phyloP scores from a whole-genome alignment of 2,797 vertebrate species.

The Myripristis jacobus region DNA sequence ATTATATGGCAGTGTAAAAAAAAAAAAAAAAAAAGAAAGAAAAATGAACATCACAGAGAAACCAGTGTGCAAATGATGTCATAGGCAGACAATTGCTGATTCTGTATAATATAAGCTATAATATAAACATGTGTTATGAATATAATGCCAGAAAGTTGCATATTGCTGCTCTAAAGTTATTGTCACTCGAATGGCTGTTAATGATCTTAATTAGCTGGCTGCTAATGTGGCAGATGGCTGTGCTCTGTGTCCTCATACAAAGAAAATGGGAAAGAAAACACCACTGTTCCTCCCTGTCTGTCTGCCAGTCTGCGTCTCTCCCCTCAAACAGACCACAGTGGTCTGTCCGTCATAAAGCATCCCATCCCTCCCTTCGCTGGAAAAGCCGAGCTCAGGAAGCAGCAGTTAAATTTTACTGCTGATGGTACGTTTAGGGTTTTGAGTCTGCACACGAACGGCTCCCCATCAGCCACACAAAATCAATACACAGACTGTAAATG shows the following conservation, averaged over 20 bases:
- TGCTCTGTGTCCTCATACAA: background rate
- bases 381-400: slow-evolving; percentile 70
- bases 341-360: slow-evolving; percentile 76
- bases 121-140: too few relatives aligned
- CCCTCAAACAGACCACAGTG: slow-evolving; percentile 35
- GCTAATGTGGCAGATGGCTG: background rate
- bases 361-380: slow-evolving; percentile 36
- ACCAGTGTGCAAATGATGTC: too few relatives aligned
- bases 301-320: slow-evolving; percentile 31
- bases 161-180: too few relatives aligned
- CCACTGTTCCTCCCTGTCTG: slow-evolving; percentile 38
- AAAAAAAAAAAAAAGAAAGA: too few relatives aligned
- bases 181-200: too few relatives aligned
- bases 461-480: slow-evolving; percentile 83
- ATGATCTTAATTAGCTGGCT: too few relatives aligned
- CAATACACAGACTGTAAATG: slow-evolving; percentile 89
- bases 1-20: too few relatives aligned
- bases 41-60: too few relatives aligned
- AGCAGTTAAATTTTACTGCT: slow-evolving; percentile 83
- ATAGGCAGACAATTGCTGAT: too few relatives aligned
- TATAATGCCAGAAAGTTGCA: too few relatives aligned
- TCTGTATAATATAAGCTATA: too few relatives aligned
- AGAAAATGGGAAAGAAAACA: background rate
- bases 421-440: slow-evolving; percentile 80
- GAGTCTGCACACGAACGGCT: slow-evolving; percentile 71